Evolutionary conservation across 2,888 invertebrate genomes (phyloP), one percentile per base, ranked within the genome.

Genomic region (Megamerina dolium): DNA sequence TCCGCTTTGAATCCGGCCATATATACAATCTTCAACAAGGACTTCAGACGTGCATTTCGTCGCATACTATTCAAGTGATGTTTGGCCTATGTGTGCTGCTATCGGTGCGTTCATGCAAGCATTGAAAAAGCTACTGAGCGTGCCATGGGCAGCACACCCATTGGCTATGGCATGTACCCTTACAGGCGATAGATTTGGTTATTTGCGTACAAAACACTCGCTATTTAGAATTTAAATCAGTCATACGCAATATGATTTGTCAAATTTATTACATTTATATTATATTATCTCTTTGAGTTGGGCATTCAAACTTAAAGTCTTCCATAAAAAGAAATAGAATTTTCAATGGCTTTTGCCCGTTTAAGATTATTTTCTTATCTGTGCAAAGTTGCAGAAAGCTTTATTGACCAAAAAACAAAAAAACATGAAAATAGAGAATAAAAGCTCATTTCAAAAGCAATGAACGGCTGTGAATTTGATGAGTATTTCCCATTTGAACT

Each of bases 21-120:
- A 61, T 95, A 95, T 73, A 95, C 94, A 46, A 92, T 95, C 65
- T 95, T 95, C 75, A 95, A 95, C 75, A 90, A 94, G 77, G 95
- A 96, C 78, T 96, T 96, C 75, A 82, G 94, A 57, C 80, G 91
- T 63, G 95, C 95, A 50, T 96, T 96, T 72, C 81, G 93, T 56
- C 83, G 93, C 72, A 94, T 96, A 75, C 78, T 96, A 73, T 94
- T 91, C 75, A 93, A 92, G 83, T 91, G 86, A 89, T 85, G 83
- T 84, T 84, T 85, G 76, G 82, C 83, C 64, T 84, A 84, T 75
- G 83, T 85, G 83, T 85, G 84, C 80, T 85, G 85, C 75, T 85
- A 85, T 69, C 74, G 79, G 68, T 85, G 84, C 75, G 84, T 84
- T 63, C 69, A 68, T 53, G 66, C 69, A 57, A 71, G 72, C 60